Evolutionary conservation across 2,113 vertebrate species (phyloP).

Genomic region (Panthera uncia): DNA sequence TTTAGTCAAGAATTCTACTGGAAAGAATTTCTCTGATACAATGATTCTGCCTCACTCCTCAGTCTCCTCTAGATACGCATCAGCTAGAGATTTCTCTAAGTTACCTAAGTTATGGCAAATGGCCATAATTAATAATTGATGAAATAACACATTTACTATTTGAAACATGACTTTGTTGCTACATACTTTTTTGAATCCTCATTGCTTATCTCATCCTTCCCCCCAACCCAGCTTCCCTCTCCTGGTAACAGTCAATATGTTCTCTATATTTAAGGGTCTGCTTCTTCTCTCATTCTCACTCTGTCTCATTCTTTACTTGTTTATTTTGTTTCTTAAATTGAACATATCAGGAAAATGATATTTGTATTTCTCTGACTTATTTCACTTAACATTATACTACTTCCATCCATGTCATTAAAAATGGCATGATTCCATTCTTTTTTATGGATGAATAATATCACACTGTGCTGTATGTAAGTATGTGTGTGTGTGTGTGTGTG

Average conservation of each 20-base stretch:
- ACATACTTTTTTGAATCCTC: not conserved
- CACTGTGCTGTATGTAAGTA: too few species aligned
- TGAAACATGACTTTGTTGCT: not conserved
- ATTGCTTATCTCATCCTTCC: too few species aligned
- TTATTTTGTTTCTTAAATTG: not conserved
- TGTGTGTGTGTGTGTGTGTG: fast-evolving
- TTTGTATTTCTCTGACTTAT: not conserved
- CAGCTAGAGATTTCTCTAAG: not conserved
- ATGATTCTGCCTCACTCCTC: not conserved
- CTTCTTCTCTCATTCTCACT: not conserved
- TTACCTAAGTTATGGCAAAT: not conserved
- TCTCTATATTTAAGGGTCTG: not conserved
- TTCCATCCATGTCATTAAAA: not conserved
- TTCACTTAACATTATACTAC: not conserved
- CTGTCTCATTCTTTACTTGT: not conserved
- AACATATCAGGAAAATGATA: not conserved
- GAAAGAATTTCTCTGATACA: not conserved
- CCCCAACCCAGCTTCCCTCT: not conserved
- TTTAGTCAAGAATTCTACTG: not conserved
- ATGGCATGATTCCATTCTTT: not conserved
- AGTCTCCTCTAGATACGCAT: not conserved
- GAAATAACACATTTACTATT: not conserved
- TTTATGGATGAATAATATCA: not conserved
- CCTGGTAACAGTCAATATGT: not conserved
- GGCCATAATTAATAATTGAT: not conserved